Conservation (phyloP, 2,888 invertebrate genomes). For the Alentia gelatinosa region DNA sequence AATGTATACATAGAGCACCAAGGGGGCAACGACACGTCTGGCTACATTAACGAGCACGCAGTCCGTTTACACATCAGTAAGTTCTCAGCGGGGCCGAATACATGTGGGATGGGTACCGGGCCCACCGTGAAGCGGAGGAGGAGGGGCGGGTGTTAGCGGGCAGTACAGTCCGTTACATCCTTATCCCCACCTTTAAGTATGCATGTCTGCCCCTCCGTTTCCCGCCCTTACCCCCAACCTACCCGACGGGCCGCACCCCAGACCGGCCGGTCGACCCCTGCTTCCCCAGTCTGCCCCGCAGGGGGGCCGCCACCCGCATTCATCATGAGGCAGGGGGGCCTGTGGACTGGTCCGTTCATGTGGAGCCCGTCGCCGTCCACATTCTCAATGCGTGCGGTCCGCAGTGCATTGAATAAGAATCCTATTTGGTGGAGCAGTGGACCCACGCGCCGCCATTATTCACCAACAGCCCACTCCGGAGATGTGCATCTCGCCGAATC, state of each 20-base stretch:
- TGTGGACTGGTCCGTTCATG: not conserved
- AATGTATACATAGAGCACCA: too few species aligned
- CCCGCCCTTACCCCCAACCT: not conserved
- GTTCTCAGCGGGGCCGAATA: too few species aligned
- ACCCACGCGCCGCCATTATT: not conserved
- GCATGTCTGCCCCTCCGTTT: not conserved
- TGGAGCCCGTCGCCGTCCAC: not conserved
- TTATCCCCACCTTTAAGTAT: not conserved
- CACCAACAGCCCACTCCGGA: not conserved
- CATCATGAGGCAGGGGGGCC: too few species aligned
- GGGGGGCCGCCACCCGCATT: not conserved
- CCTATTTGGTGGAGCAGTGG: not conserved
- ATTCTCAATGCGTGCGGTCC: not conserved
- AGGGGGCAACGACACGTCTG: too few species aligned
- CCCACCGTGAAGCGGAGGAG: too few species aligned
- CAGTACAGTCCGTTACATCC: not conserved
- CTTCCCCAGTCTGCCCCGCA: not conserved
- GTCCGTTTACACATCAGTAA: too few species aligned
- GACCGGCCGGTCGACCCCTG: not conserved
- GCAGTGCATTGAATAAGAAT: not conserved
- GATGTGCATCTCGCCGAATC: not conserved
- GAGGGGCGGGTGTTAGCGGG: too few species aligned
- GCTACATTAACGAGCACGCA: too few species aligned
- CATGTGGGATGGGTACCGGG: too few species aligned
- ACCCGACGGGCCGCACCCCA: not conserved